Base-by-base conservation (phyloP, 2,113 vertebrate species). In the Centropus bengalensis region DNA sequence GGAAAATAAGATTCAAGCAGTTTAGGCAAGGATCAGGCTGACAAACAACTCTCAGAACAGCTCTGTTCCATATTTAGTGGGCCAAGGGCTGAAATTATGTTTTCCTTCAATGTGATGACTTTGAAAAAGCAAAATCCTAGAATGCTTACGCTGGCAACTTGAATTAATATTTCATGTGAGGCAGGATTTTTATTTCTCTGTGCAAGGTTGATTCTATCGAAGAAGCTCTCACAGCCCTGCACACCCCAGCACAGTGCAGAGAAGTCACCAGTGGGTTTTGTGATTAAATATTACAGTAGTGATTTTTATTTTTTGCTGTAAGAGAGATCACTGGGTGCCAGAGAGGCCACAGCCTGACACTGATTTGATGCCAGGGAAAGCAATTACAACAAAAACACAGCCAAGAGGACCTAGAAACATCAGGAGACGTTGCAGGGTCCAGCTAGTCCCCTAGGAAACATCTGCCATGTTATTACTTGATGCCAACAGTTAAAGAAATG, bases 401-500 rank as follows among this genome's bases (percentile, higher is more conserved):
- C 56, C 70, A 77, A 94, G 71, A 92, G 67, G 68, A 92, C 82
- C 51, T 28, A 81, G 82, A 86, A 93, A 52, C 86, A 86, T 86
- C 64, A 83, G 82, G 76, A 1, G 28, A 88, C 64, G 21, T 60
- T 67, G 51, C 79, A 94, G 82, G 38, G 73, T 77, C 88, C 82
- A 77, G 63, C 81, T 83, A 81, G 84, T 83, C 83, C 92, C 90
- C 60, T 77, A 90, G 88, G 96, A 85, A 94, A 93, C 88, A 86
- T 52, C 82, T 71, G 45, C 75, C 32, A 42, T 70, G 64, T 92
- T 92, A 90, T 86, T 87, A 80, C 64, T 90, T 74, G 76, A 83
- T 2, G 7, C 52, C 86, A 69, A 14, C 59, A 83, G 80, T 77
- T 90, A 70, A 93, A 86, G 76, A 74, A 95, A 59, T 55, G 64